Percentiles rank a stretch among this genome's conserved stretches.
phyloP scores from a whole-genome alignment of 2,888 invertebrate genomes.

The Taenaris catops region DNA sequence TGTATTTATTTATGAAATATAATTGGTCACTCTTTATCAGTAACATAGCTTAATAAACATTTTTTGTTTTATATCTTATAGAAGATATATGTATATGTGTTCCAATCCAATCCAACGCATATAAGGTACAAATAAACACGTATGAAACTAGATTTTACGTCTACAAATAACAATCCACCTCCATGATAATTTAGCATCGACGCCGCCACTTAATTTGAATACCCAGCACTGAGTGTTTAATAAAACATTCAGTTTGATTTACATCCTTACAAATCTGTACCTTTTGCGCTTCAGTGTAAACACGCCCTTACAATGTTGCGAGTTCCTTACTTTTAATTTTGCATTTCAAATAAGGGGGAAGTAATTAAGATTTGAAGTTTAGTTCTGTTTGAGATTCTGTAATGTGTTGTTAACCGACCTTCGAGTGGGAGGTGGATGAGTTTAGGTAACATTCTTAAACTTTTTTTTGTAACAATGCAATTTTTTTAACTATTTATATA shows the following conservation, averaged over 20 bases:
- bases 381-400: constrained; percentile 7
- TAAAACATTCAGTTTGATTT: constrained; percentile 78
- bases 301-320: constrained; percentile 51
- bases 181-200: constrained; percentile 39
- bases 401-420: not conserved
- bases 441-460: no score
- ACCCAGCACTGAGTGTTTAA: constrained; percentile 73
- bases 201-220: constrained; percentile 76
- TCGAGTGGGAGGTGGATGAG: no score
- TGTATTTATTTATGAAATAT: no score
- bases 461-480: no score
- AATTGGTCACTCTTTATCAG: no score
- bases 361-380: constrained; percentile 18
- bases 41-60: no score
- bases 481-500: no score
- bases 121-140: not conserved
- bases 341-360: constrained; percentile 42
- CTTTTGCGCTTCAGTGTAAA: constrained; percentile 69
- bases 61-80: no score
- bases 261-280: constrained; percentile 72
- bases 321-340: constrained; percentile 36
- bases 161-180: constrained; percentile 29
- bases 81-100: no score
- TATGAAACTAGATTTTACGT: not conserved
- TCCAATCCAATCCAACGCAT: no score